Evolutionary conservation across 2,888 invertebrate genomes (phyloP), one percentile per base, ranked within the genome.

Genomic region (Yponomeuta sedellus): DNA sequence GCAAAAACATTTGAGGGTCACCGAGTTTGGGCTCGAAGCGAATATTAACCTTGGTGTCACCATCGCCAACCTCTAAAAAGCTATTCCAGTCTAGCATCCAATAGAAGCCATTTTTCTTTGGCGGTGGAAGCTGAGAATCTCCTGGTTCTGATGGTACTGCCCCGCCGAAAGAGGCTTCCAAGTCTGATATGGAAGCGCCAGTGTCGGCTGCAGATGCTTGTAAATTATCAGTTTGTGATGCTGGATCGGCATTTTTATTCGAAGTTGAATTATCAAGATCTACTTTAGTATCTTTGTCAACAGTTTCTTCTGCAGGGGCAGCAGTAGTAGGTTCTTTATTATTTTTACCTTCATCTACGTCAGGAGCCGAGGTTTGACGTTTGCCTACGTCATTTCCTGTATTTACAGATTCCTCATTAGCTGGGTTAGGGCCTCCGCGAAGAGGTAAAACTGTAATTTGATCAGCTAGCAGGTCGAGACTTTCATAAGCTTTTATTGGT

Each of bases 1-100:
- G 94, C 71, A 95, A 83, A 80, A 97, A 97, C 84, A 95, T 93
- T 71, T 94, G 93, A 25, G 95, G 94, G 82, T 97, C 96, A 0
- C 97, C 97, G 59, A 94, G 92, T 86, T 95, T 96, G 0, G 96
- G 96, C 72, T 95, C 94, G 73, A 97, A 95, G 74, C 95, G 93
- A 72, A 97, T 93, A 74, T 96, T 95, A 0, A 97, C 95, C 85
- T 95, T 94, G 52, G 92, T 93, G 70, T 93, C 93, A 57, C 94
- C 95, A 25, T 95, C 95, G 12, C 96, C 97, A 4, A 97, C 96
- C 83, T 96, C 96, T 20, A 97, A 89, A 76, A 97, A 97, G 66
- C 95, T 94, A 76, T 97, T 97, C 96, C 96, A 96, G 77, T 97
- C 97, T 10, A 96, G 91, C 76, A 97, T 92, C 87, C 96, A 97